These are phyloP conservation scores for Eublepharis macularius DNA, from an alignment of 2,113 vertebrate genomes.

Conservation along the genomic window DNA sequence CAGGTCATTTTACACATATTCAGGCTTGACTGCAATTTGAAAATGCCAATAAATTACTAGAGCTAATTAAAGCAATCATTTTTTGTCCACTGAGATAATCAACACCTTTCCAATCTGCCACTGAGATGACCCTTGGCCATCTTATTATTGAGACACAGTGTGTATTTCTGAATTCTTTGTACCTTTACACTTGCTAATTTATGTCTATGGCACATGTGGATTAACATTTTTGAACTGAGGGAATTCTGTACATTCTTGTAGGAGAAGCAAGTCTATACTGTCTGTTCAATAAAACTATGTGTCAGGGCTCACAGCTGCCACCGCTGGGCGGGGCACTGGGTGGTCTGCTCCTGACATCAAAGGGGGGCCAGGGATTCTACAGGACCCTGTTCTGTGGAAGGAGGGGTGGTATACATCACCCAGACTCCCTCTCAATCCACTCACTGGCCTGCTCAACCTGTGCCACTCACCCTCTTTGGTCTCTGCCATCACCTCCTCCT, in stretches of 20 bases:
- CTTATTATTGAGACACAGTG: neutral
- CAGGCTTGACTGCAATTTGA: neutral
- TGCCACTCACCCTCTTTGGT: too few relatives aligned
- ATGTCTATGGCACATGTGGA: neutral
- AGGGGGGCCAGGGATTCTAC: too few relatives aligned
- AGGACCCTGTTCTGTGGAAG: too few relatives aligned
- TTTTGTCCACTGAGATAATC: neutral
- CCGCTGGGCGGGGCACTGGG: too few relatives aligned
- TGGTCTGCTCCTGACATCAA: too few relatives aligned
- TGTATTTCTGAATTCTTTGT: neutral
- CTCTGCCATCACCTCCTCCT: too few relatives aligned
- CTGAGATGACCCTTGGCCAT: neutral
- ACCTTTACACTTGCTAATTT: conserved; percentile 1
- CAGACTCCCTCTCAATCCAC: too few relatives aligned
- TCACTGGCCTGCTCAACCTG: too few relatives aligned
- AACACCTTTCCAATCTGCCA: neutral
- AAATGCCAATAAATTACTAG: neutral
- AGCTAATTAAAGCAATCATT: neutral
- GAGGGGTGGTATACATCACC: too few relatives aligned
- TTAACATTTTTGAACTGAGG: neutral
- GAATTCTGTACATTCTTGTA: neutral
- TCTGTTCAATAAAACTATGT: neutral
- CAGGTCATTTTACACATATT: neutral
- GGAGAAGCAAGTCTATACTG: neutral
- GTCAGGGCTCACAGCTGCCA: too few relatives aligned